Percentiles rank a stretch among this genome's conserved stretches.
Evolutionary conservation across 2,113 vertebrate genomes (phyloP).

Genomic region (Alaudala cheleensis): DNA sequence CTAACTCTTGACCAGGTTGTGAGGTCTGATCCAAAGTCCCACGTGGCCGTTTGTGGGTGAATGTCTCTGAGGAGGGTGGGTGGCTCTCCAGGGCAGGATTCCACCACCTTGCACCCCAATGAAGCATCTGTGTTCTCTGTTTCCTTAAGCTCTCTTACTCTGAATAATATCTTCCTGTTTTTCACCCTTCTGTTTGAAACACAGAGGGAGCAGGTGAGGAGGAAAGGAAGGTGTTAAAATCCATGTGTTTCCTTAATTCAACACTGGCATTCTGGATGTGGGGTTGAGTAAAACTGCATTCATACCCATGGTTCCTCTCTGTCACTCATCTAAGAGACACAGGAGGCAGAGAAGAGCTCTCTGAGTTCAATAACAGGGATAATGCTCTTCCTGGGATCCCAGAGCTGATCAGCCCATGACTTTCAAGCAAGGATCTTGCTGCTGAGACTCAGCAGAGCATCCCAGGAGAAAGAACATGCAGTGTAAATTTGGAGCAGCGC

Average conservation of each 20-base stretch:
- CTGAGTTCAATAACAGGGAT: not conserved
- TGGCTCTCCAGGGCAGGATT: not conserved
- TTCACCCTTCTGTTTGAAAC: slow-evolving; percentile 40
- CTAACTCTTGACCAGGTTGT: not conserved
- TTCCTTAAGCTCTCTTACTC: slow-evolving; percentile 24
- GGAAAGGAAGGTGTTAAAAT: slow-evolving; percentile 39
- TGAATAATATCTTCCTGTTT: slow-evolving; percentile 31
- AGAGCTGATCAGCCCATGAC: not conserved
- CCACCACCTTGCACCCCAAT: not conserved
- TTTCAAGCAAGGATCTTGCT: not conserved
- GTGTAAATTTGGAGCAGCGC: not conserved
- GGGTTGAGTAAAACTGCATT: slow-evolving; percentile 57
- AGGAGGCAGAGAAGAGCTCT: not conserved
- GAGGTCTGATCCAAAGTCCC: not conserved
- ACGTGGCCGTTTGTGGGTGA: not conserved
- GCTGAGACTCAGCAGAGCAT: not conserved
- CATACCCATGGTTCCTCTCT: not conserved
- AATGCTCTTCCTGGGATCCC: not conserved
- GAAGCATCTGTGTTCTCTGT: not conserved
- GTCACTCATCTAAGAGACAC: not conserved
- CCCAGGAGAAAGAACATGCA: not conserved
- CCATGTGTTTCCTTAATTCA: not conserved
- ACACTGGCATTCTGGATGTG: not conserved
- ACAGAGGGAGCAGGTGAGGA: slow-evolving; percentile 40
- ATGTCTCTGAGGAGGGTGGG: not conserved